Conservation (phyloP, 2,113 vertebrate species). For the Piprites chloris region DNA sequence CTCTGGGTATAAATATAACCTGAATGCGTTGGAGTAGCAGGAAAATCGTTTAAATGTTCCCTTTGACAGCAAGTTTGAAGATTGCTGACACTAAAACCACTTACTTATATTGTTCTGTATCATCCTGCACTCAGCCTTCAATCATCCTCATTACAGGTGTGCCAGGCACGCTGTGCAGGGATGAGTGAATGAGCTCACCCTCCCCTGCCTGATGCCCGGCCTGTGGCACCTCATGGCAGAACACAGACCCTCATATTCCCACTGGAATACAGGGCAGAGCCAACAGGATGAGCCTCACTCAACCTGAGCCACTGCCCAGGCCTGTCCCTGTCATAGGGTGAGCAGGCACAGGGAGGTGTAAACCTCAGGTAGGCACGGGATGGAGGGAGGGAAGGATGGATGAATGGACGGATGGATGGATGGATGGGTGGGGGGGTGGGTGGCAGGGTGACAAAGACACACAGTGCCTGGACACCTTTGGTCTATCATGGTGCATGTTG, state of each 20-base stretch:
- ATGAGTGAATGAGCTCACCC: not conserved
- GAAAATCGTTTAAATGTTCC: slow-evolving; percentile 71
- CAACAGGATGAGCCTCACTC: rapidly evolving
- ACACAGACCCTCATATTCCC: not conserved
- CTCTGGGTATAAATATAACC: slow-evolving; percentile 67
- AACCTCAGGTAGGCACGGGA: not conserved
- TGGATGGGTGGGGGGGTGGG: too few relatives aligned
- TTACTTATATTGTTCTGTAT: slow-evolving; percentile 64
- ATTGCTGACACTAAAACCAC: slow-evolving; percentile 72
- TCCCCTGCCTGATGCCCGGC: not conserved
- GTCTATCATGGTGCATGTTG: not conserved
- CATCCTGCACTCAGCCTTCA: slow-evolving; percentile 55
- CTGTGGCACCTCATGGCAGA: not conserved
- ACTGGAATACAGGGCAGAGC: not conserved
- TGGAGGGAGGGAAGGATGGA: not conserved
- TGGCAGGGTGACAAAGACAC: not conserved
- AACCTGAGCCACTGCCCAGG: too few relatives aligned
- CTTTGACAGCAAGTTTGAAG: slow-evolving; percentile 68
- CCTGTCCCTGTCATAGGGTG: too few relatives aligned
- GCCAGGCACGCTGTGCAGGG: not conserved
- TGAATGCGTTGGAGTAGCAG: slow-evolving; percentile 60
- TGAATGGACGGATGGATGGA: too few relatives aligned
- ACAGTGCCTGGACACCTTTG: not conserved
- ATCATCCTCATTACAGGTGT: slow-evolving; percentile 50
- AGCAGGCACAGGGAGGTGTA: not conserved